Conservation (phyloP, 2,888 invertebrate species). For the Anarsia innoxiella region DNA sequence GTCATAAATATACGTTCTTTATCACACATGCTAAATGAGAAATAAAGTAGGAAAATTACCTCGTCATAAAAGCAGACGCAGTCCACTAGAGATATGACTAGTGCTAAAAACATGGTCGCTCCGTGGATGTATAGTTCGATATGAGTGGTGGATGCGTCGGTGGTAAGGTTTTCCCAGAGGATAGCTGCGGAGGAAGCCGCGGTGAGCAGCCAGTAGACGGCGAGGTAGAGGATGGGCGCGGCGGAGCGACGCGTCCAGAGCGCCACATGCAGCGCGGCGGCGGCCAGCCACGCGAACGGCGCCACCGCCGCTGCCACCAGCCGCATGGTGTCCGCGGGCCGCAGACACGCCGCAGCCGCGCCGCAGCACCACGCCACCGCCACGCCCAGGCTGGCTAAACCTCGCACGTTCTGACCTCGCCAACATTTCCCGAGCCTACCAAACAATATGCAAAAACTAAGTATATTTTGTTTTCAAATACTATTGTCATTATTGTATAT, state of each 20-base stretch:
- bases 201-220: conserved; percentile 60
- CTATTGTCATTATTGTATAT: no score
- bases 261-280: conserved; percentile 53
- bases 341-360: conserved; percentile 44
- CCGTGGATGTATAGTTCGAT: conserved; percentile 51
- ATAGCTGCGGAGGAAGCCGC: conserved; percentile 43
- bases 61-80: conserved; percentile 63
- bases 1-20: no score
- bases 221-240: conserved; percentile 60
- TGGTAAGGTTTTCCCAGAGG: conserved; percentile 37
- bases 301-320: conserved; percentile 48
- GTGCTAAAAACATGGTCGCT: conserved; percentile 36
- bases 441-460: not conserved
- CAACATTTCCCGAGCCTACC: conserved; percentile 36
- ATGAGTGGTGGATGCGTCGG: conserved; percentile 27
- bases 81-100: conserved; percentile 48
- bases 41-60: conserved; percentile 30
- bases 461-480: no score
- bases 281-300: conserved; percentile 58
- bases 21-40: not conserved
- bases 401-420: conserved; percentile 57
- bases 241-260: conserved; percentile 54
- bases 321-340: conserved; percentile 39
- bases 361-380: conserved; percentile 48
- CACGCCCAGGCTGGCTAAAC: conserved; percentile 44